phyloP scores from a whole-genome alignment of 2,888 invertebrate genomes.

The Thymelicus acteon region DNA sequence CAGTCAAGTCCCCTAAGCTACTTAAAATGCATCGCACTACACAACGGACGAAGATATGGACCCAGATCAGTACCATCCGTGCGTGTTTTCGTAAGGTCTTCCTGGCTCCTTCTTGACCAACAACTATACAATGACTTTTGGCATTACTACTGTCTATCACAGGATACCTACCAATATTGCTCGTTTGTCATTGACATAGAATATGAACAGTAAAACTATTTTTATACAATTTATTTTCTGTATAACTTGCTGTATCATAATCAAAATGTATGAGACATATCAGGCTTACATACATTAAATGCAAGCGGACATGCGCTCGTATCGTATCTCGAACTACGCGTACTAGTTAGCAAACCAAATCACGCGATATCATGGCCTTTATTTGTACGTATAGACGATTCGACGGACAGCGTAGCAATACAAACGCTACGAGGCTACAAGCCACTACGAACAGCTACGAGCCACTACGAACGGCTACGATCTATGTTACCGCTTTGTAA shows the following conservation, averaged over 20 bases:
- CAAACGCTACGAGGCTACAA: conserved; percentile 13
- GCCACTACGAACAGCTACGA: conserved; percentile 13
- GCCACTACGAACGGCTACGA: conserved; percentile 15
- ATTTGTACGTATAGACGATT: conserved; percentile 22
- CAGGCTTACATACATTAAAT: conserved; percentile 58
- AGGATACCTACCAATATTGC: too few relatives aligned
- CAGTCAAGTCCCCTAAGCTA: too few relatives aligned
- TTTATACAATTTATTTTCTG: neutral
- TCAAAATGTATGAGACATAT: conserved; percentile 43
- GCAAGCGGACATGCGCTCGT: conserved; percentile 57
- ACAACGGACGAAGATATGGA: too few relatives aligned
- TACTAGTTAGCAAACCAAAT: conserved; percentile 67
- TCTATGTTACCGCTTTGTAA: neutral
- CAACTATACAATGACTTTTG: too few relatives aligned
- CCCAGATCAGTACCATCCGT: too few relatives aligned
- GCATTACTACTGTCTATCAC: too few relatives aligned
- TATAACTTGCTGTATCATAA: neutral
- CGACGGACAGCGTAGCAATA: conserved; percentile 7
- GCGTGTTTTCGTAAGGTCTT: too few relatives aligned
- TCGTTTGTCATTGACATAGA: too few relatives aligned
- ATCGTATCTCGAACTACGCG: conserved; percentile 50
- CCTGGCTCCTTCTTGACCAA: too few relatives aligned
- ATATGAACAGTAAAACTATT: too few relatives aligned
- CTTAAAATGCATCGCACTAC: too few relatives aligned
- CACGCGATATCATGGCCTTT: conserved; percentile 55